Evolutionary conservation across 2,888 invertebrate species (phyloP), one percentile per base, ranked within the genome.

Genomic region (Luperina testacea): DNA sequence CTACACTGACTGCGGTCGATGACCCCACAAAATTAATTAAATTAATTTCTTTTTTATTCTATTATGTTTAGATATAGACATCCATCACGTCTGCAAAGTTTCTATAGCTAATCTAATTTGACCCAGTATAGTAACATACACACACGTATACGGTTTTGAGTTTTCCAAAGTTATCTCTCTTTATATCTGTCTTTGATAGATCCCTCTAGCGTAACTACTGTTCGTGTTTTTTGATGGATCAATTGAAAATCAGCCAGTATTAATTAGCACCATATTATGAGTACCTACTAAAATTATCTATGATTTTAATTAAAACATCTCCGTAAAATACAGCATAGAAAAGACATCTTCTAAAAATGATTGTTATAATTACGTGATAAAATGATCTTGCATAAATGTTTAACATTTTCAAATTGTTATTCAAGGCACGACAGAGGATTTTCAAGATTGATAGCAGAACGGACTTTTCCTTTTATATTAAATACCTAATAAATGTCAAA

Each of bases 361-460:
- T 45, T 27, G 48, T 27, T 9, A 13, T 7, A 13, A 48, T 48
- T 20, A 48, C 20, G 38, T 42, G 27, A 48, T 24, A 15, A 61
- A 70, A 20, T 65, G 45, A 42, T 57, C 48, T 68, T 61, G n/a
- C 32, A 45, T 20, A 73, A 51, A 72, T 69, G 64, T 48, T 70
- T 15, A 75, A 68, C 24, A 59, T 72, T 80, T 59, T 72, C 13
- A 53, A 72, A 86, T 83, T 80, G n/a, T 71, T 84, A 87, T 87
- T 88, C 89, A 78, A n/a, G 32, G 11, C 82, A 82, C 64, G 82
- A 13, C 57, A 24, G 7, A 72, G 65, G 70, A 48, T 80, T 83
- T 86, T 77, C 71, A 53, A 65, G 76, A 76, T 77, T 84, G 64
- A 73, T 79, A 79, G 69, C 63, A 63, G 20, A 32, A n/a, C 48